Base-by-base conservation (phyloP, 23 tunicate genomes). In the Aplidium turbinatum region DNA sequence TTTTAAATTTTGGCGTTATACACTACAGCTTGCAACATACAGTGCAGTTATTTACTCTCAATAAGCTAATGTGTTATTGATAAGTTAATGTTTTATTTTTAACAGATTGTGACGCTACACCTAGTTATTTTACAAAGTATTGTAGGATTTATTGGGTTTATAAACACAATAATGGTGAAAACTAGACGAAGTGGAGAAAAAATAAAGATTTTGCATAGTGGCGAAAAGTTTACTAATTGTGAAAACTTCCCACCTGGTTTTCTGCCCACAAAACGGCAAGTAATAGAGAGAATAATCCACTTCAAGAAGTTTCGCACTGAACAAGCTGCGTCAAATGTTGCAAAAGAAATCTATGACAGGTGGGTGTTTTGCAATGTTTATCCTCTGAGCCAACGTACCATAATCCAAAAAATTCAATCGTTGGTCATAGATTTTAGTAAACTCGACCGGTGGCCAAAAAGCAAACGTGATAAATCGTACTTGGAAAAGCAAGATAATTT, bases 191-290 rank as follows among this genome's bases (percentile, higher is more conserved):
- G 60, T 54, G 60, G 24, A 54, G 21, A 25, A 18, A 54, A 54
- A 5, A 20, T 54, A 18, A 60, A 60, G n/a, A n/a, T 60, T 60
- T 67, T 40, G 63, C 73, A n/a, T 23, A 21, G 73, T 67, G 73
- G 63, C 25, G 6, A 40, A 4, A 67, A 58, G 35, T 67, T 67
- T 7, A n/a, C 53, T 39, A 21, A 22, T 4, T 4, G 53, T 39
- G 63, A 45, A n/a, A 67, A 38, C 35, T 71, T 71, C 52, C 70
- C 60, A 32, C 25, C 70, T 2, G 70, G 77, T 21, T 51, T 71
- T 51, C 32, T 71, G 6, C 70, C 77, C 23, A 71, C 70, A 21
- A 71, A 71, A 25, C 6, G 77, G 7, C 77, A 71, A 19, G 31
- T 71, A 16, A 3, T 71, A 45, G 70, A 71, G 6, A 26, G 77